Evolutionary conservation across 2,888 invertebrate genomes (phyloP).

Genomic region (Drosophila birchii): DNA sequence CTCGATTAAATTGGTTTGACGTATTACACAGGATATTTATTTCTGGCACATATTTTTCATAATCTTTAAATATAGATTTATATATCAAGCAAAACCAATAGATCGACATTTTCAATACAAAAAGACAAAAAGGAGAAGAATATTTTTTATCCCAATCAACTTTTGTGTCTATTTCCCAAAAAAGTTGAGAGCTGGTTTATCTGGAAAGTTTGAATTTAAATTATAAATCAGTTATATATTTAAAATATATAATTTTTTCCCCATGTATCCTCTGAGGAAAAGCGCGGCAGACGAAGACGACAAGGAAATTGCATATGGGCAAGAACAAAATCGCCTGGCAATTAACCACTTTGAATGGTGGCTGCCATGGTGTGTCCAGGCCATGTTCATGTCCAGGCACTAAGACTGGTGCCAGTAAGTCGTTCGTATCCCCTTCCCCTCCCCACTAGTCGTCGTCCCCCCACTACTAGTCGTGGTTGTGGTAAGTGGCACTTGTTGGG

Average conservation of each 20-base stretch:
- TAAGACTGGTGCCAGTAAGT: slow-evolving; percentile 24
- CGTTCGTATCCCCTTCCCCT: background rate
- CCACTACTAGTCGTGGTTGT: background rate
- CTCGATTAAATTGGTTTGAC: background rate
- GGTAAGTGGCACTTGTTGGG: slow-evolving; percentile 21
- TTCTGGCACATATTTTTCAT: background rate
- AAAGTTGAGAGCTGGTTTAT: background rate
- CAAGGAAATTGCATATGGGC: slow-evolving; percentile 65
- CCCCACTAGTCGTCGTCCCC: background rate
- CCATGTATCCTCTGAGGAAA: background rate
- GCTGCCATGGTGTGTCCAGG: slow-evolving; percentile 59
- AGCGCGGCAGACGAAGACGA: slow-evolving; percentile 30
- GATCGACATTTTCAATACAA: background rate
- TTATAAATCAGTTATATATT: background rate
- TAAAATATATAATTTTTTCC: background rate
- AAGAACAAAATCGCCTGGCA: slow-evolving; percentile 43
- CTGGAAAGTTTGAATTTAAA: background rate
- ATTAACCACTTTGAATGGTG: slow-evolving; percentile 49
- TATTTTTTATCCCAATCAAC: background rate
- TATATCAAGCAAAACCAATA: background rate
- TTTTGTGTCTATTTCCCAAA: no score
- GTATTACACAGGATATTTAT: background rate
- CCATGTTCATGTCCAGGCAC: slow-evolving; percentile 41
- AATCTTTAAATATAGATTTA: background rate
- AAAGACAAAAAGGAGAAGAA: no score